These are phyloP conservation scores for Ennomos fuscantarius DNA, from an alignment of 2,888 invertebrate genomes.

Conservation along the genomic window DNA sequence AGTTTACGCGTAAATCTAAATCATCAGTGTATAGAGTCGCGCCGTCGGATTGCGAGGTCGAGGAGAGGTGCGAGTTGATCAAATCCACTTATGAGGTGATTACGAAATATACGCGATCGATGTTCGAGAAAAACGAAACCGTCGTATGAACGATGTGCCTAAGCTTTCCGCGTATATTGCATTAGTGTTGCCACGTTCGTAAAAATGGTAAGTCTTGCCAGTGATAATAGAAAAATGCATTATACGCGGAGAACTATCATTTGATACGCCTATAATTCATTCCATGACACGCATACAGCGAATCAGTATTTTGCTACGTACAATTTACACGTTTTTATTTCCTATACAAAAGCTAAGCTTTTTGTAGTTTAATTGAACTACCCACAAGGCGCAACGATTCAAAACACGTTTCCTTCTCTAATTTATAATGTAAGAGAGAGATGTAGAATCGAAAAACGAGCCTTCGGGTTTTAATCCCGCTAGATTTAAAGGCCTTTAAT, in stretches of 20 bases:
- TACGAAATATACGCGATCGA: constrained; percentile 76
- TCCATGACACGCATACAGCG: constrained; percentile 67
- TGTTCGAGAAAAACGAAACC: constrained; percentile 80
- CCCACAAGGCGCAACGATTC: constrained; percentile 20
- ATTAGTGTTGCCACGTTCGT: constrained; percentile 27
- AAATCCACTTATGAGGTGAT: constrained; percentile 79
- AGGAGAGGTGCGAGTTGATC: constrained; percentile 74
- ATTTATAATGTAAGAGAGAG: constrained; percentile 25
- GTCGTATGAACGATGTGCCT: constrained; percentile 75
- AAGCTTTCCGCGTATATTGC: constrained; percentile 34
- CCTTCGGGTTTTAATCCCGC: constrained; percentile 47
- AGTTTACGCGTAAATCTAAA: constrained; percentile 47
- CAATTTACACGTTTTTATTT: constrained; percentile 62
- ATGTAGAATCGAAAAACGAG: constrained; percentile 23
- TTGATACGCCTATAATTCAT: constrained; percentile 74
- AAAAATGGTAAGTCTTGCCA: constrained; percentile 19
- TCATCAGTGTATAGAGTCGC: constrained; percentile 69
- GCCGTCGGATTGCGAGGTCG: constrained; percentile 69
- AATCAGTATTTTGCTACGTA: constrained; percentile 78
- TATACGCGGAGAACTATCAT: constrained; percentile 48
- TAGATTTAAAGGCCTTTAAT: constrained; percentile 49
- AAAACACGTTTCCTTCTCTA: constrained; percentile 27
- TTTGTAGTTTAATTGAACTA: constrained; percentile 39
- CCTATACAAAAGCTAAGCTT: constrained; percentile 68
- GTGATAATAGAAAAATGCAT: constrained; percentile 41